phyloP scores from a whole-genome alignment of 2,888 invertebrate genomes.

The Neocrepidodera transversa region DNA sequence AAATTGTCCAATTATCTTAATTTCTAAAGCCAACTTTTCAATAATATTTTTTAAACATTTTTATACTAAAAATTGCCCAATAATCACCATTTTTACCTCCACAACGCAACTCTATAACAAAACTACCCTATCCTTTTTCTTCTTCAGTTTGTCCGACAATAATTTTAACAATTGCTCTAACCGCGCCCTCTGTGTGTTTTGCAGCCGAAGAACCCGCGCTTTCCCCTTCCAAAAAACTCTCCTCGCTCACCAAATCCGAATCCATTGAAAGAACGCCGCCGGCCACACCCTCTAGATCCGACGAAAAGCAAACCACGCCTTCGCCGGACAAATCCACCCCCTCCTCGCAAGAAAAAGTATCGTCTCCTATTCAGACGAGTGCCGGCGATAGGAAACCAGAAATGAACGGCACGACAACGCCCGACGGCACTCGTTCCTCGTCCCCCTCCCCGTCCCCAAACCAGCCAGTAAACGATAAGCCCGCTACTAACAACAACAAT shows the following conservation, averaged over 20 bases:
- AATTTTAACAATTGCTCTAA: no score
- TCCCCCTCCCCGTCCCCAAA: conserved; percentile 40
- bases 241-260: conserved; percentile 46
- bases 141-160: no score
- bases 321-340: conserved; percentile 17
- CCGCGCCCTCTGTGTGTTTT: conserved; percentile 40
- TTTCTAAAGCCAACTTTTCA: no score
- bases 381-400: conserved; percentile 36
- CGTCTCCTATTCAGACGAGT: conserved; percentile 6
- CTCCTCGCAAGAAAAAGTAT: conserved; percentile 19
- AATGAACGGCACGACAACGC: conserved; percentile 45
- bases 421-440: conserved; percentile 43
- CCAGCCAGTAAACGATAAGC: conserved; percentile 49
- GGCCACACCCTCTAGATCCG: conserved; percentile 39
- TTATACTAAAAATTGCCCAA: no score
- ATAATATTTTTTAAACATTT: no score
- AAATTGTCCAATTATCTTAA: no score
- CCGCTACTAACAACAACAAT: conserved; percentile 50
- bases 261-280: conserved; percentile 42
- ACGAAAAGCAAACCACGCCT: conserved; percentile 21
- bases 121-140: no score
- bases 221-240: conserved; percentile 52
- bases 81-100: no score
- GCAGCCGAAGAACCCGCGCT: conserved; percentile 52
- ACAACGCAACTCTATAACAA: no score